phyloP scores from a whole-genome alignment of 2,113 vertebrate species.

The Cathartes aura region DNA sequence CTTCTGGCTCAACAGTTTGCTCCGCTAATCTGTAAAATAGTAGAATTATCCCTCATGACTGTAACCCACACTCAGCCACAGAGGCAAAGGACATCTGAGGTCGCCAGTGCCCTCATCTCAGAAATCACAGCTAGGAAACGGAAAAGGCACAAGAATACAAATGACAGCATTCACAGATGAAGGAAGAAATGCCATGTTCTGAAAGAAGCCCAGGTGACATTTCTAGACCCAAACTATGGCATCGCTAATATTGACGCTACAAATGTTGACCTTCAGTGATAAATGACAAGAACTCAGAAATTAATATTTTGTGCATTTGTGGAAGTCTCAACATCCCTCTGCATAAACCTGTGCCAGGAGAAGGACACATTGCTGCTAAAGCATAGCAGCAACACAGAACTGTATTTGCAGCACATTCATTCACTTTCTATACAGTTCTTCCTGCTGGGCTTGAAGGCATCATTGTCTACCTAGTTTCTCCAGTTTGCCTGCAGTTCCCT shows the following conservation, averaged over 20 bases:
- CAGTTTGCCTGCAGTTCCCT: not conserved
- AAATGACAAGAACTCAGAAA: not conserved
- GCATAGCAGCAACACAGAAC: not conserved
- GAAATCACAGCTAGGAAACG: not conserved
- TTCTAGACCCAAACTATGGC: not conserved
- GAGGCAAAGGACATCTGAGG: not conserved
- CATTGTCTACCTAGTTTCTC: not conserved
- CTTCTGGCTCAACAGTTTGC: not conserved
- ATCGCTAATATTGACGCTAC: not conserved
- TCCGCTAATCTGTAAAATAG: not conserved
- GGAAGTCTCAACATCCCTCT: not conserved
- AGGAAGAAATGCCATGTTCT: not conserved
- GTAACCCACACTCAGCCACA: not conserved
- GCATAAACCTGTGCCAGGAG: not conserved
- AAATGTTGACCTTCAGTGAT: not conserved
- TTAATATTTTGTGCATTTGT: not conserved
- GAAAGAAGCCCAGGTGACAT: not conserved
- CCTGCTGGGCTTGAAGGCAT: not conserved
- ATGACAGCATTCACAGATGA: not conserved
- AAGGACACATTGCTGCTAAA: not conserved
- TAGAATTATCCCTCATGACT: not conserved
- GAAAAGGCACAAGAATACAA: not conserved
- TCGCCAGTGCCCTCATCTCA: not conserved
- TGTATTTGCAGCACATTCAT: not conserved
- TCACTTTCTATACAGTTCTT: not conserved